Evolutionary conservation across 2,888 invertebrate species (phyloP).

Genomic region (Phyllotreta striolata): DNA sequence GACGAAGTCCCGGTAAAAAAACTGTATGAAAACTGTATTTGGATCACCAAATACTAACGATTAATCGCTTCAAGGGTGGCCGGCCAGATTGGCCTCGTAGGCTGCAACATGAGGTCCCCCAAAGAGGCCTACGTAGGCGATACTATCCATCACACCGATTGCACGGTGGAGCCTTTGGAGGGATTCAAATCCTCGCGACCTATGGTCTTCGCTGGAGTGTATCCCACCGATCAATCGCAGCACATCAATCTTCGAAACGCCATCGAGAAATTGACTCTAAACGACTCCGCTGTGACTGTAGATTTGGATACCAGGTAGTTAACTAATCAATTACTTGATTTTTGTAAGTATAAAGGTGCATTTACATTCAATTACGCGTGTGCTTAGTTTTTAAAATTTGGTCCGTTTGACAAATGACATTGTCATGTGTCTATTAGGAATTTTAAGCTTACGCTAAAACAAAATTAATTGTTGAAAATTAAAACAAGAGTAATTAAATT

Average conservation of each 20-base stretch:
- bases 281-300: conserved; percentile 92
- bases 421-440: too few relatives aligned
- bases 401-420: too few relatives aligned
- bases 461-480: too few relatives aligned
- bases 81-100: conserved; percentile 93
- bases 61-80: conserved; percentile 68
- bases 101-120: conserved; percentile 79
- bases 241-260: conserved; percentile 77
- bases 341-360: too few relatives aligned
- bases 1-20: conserved; percentile 71
- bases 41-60: not conserved
- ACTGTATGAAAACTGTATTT: conserved; percentile 64
- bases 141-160: conserved; percentile 69
- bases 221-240: conserved; percentile 90
- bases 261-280: conserved; percentile 90
- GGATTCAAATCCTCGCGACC: conserved; percentile 76
- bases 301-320: conserved; percentile 79
- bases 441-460: too few relatives aligned
- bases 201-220: conserved; percentile 89
- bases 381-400: too few relatives aligned
- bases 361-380: too few relatives aligned
- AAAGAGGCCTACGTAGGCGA: conserved; percentile 81
- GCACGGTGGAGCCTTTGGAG: conserved; percentile 66
- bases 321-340: not conserved
- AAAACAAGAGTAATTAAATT: too few relatives aligned